phyloP scores from a whole-genome alignment of 2,797 vertebrate genomes.

The Tangara arthus region DNA sequence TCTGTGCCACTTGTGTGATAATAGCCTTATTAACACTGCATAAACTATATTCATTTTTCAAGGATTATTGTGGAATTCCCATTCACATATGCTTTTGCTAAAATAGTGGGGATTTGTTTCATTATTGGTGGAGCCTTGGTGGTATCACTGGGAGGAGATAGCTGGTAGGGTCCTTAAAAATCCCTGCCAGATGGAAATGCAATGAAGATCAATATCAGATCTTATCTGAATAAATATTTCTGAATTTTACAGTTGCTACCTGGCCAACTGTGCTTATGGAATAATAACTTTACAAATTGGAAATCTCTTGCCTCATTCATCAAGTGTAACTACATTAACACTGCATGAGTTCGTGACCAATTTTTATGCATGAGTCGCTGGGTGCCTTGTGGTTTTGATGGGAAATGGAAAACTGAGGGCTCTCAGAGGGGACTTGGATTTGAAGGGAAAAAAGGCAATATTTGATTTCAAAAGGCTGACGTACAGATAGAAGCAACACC shows the following conservation, averaged over 20 bases:
- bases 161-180: background rate
- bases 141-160: background rate
- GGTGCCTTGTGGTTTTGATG: background rate
- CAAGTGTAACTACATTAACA: conserved; percentile 19
- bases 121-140: background rate
- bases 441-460: background rate
- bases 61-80: background rate
- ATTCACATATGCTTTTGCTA: background rate
- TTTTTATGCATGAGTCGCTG: conserved; percentile 47
- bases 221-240: conserved; percentile 38
- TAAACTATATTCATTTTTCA: conserved; percentile 16
- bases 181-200: background rate
- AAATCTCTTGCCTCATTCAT: conserved; percentile 23
- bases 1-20: background rate
- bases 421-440: background rate
- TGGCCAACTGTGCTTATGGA: conserved; percentile 23
- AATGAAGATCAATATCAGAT: background rate
- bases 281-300: conserved; percentile 28
- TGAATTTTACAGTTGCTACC: conserved; percentile 36
- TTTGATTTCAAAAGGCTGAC: background rate
- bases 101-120: background rate
- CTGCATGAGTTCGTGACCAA: background rate
- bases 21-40: conserved; percentile 58
- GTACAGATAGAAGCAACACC: background rate
- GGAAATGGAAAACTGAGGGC: conserved; percentile 42